phyloP scores from a whole-genome alignment of 2,797 vertebrate species.

The Etheostoma perlongum region DNA sequence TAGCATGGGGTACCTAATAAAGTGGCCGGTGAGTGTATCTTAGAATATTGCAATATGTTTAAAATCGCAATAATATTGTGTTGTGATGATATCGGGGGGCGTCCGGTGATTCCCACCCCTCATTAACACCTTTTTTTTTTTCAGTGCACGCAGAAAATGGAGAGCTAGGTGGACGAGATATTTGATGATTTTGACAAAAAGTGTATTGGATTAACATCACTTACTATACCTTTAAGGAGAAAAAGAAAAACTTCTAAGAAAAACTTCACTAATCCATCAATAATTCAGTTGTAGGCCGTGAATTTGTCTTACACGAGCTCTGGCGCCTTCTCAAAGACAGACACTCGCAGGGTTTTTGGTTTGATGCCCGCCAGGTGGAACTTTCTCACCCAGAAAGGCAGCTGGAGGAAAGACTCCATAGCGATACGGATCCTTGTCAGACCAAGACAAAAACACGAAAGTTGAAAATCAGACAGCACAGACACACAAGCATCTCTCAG shows the following conservation, averaged over 20 bases:
- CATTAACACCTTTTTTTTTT: too few relatives aligned
- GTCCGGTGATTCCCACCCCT: too few relatives aligned
- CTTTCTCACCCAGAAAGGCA: slow-evolving; percentile 89
- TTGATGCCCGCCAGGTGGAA: slow-evolving; percentile 87
- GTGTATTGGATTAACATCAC: too few relatives aligned
- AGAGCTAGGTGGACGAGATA: too few relatives aligned
- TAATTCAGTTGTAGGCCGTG: background rate
- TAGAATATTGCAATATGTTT: too few relatives aligned
- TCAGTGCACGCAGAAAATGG: too few relatives aligned
- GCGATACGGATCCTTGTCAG: slow-evolving; percentile 84
- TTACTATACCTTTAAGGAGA: too few relatives aligned
- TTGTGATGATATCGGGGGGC: too few relatives aligned
- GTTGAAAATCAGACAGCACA: background rate
- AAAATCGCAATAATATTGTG: too few relatives aligned
- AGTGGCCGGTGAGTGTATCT: too few relatives aligned
- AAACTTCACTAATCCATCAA: background rate
- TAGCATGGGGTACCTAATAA: too few relatives aligned
- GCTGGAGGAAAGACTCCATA: slow-evolving; percentile 83
- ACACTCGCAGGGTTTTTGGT: slow-evolving; percentile 86
- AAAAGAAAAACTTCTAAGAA: background rate
- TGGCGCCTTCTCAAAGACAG: slow-evolving; percentile 80
- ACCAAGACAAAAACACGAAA: slow-evolving; percentile 4
- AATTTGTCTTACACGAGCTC: slow-evolving; percentile 86
- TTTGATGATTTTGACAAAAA: too few relatives aligned
- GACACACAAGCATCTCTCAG: background rate